Percentiles rank a stretch among this genome's conserved stretches.
Evolutionary conservation across 2,888 invertebrate species (phyloP).

Genomic region (Sicus ferrugineus): DNA sequence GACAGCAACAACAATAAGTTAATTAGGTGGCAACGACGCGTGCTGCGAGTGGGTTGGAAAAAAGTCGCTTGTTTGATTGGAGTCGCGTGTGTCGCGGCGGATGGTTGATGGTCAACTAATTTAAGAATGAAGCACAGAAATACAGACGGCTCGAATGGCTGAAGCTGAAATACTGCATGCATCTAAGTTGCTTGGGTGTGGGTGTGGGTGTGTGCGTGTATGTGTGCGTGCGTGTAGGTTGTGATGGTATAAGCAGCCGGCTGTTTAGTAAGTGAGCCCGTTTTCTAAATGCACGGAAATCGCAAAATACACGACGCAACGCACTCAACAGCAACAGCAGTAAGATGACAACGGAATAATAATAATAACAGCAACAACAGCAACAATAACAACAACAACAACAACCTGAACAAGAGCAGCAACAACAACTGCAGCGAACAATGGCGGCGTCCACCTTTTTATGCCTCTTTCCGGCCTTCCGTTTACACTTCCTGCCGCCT

Average conservation of each 20-base stretch:
- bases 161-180: not conserved
- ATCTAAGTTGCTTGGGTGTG: not conserved
- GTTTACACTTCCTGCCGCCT: not conserved
- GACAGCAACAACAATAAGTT: not conserved
- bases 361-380: not conserved
- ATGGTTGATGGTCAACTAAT: slow-evolving; percentile 59
- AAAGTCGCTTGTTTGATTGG: slow-evolving; percentile 21
- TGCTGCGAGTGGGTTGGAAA: slow-evolving; percentile 40
- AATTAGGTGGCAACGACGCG: slow-evolving; percentile 32
- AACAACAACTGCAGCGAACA: too few relatives aligned
- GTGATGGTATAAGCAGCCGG: slow-evolving; percentile 20
- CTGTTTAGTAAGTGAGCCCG: slow-evolving; percentile 15
- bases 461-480: not conserved
- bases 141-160: slow-evolving; percentile 28
- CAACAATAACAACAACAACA: not conserved
- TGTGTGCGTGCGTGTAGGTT: slow-evolving; percentile 13
- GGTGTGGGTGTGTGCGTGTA: not conserved
- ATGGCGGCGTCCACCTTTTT: slow-evolving; percentile 5
- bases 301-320: not conserved
- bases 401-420: not conserved
- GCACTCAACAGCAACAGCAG: not conserved
- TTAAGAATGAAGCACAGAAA: slow-evolving; percentile 52
- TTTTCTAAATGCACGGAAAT: slow-evolving; percentile 12
- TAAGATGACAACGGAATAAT: not conserved
- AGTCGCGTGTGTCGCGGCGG: slow-evolving; percentile 49